Evolutionary conservation across 2,113 vertebrate genomes (phyloP).

Genomic region (Sphyrna mokarran): DNA sequence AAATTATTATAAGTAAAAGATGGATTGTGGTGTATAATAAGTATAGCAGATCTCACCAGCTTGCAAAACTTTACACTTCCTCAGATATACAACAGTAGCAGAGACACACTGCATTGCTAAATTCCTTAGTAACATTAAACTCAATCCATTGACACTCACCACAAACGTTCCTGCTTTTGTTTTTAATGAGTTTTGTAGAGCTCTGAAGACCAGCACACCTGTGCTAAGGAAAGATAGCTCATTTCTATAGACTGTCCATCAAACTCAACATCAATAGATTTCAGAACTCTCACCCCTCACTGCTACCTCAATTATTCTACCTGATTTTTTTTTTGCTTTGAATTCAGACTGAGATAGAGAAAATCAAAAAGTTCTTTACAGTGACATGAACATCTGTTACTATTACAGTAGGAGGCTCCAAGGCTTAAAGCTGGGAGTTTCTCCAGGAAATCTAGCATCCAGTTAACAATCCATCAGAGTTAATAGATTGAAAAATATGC

Average conservation of each 20-base stretch:
- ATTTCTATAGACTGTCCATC: background rate
- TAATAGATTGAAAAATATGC: background rate
- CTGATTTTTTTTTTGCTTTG: background rate
- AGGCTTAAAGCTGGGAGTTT: background rate
- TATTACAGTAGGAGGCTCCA: background rate
- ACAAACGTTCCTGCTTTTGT: background rate
- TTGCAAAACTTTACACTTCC: background rate
- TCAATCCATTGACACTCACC: background rate
- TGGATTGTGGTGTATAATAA: background rate
- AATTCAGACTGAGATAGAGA: background rate
- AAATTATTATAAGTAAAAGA: background rate
- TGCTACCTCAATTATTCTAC: background rate
- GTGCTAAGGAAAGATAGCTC: background rate
- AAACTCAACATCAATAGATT: background rate
- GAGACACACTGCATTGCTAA: background rate
- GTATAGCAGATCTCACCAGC: background rate
- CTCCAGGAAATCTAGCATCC: background rate
- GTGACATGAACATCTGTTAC: background rate
- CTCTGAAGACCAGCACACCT: background rate
- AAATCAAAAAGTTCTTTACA: background rate
- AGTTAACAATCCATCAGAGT: background rate
- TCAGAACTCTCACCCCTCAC: background rate
- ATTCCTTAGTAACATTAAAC: background rate
- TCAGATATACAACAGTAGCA: background rate
- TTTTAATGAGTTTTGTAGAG: background rate